Evolutionary conservation across 1,140 invertebrate species (phyloP), one percentile per base, ranked within the genome.

Genomic region (Formica exsecta): DNA sequence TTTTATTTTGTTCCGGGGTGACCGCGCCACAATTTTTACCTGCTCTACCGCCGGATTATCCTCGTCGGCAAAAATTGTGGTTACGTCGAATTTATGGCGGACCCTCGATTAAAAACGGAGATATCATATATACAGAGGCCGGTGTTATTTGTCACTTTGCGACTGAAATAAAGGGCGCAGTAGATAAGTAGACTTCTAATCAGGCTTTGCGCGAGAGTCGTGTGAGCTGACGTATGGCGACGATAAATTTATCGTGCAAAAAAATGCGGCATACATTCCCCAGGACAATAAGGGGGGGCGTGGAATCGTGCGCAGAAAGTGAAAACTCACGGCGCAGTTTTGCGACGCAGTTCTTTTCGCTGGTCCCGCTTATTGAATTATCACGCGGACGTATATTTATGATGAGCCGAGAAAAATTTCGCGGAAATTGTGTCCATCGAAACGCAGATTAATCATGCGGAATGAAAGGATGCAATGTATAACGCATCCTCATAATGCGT

Each of bases 211-310:
- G 51, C 79, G 32, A 41, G 48, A 22, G 77, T 9, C 79, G 36
- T 11, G 44, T 13, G 13, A 74, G 36, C 19, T 83, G 79, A 83
- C 68, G 68, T 74, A 83, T 83, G 79, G 79, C 68, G 79, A 74
- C 79, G 68, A 83, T 83, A 83, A 83, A 83, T 83, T 83, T 83
- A 83, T 83, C 79, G 48, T 36, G 44, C 68, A 61, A 83, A 83
- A 75, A 83, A 83, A 74, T 29, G 25, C 79, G 38, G 25, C 79
- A n/a, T 22, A 48, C 32, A 32, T 32, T 36, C 38, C 38, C 16
- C 16, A 13, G 29, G 54, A 83, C 79, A 83, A 83, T 74, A 62
- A 83, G 38, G 11, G 25, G 16, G 59, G 19, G 3, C 5, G 29
- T 8, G 74, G 38, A n/a, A 61, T n/a, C n/a, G 81, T n/a, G 16